Evolutionary conservation across 2,113 vertebrate species (phyloP).

Genomic region (Nannobrachium achirus): DNA sequence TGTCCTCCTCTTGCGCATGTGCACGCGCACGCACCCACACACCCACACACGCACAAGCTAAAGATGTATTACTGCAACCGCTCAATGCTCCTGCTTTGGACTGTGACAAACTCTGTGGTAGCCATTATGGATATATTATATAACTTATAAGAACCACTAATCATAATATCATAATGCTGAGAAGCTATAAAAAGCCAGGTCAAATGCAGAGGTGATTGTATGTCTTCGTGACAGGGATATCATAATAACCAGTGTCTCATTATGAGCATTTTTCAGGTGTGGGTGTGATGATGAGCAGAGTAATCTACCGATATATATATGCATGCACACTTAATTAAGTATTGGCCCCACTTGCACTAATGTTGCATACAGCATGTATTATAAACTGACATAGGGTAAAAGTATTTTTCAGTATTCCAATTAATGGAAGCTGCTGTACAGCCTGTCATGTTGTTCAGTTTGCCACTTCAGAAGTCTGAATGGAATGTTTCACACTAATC

Average conservation of each 20-base stretch:
- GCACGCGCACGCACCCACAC: too few relatives aligned
- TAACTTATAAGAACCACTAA: too few relatives aligned
- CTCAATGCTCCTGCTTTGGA: constrained; percentile 52
- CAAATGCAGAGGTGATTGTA: constrained; percentile 40
- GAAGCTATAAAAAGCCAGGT: constrained; percentile 32
- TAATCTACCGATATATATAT: too few relatives aligned
- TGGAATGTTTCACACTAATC: too few relatives aligned
- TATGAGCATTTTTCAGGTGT: neutral
- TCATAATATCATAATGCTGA: constrained; percentile 19
- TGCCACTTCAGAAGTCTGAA: constrained; percentile 6
- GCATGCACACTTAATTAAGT: neutral
- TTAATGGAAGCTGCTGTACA: too few relatives aligned
- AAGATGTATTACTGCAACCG: constrained; percentile 65
- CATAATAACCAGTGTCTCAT: constrained; percentile 40
- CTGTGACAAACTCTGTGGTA: constrained; percentile 53
- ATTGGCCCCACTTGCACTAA: neutral
- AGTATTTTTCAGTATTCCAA: too few relatives aligned
- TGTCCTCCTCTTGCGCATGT: too few relatives aligned
- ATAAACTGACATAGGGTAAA: neutral
- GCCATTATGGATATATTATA: constrained; percentile 63
- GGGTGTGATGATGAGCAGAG: constrained; percentile 11
- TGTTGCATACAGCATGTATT: neutral
- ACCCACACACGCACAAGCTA: neutral
- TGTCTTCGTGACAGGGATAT: constrained; percentile 33
- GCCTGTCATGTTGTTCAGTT: too few relatives aligned